A percentile compares a stretch with the other conserved stretches of the same genome.
These are phyloP conservation scores for Psix sp. DNA, from an alignment of 1,140 invertebrate species.

Conservation along the genomic window DNA sequence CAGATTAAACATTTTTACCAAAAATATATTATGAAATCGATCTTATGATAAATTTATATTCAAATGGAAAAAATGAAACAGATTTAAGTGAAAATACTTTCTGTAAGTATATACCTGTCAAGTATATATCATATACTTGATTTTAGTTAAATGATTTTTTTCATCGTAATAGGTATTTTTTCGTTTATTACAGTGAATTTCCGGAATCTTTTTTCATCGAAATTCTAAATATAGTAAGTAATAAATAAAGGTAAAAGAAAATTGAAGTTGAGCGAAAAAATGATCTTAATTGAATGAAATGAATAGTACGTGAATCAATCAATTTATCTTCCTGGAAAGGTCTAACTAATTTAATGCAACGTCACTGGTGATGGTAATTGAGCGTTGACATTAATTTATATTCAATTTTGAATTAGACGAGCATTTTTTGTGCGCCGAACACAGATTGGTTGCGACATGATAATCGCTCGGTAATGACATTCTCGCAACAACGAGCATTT, in stretches of 20 bases:
- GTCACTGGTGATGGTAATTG: conserved; percentile 21
- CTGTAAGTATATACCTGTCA: too few relatives aligned
- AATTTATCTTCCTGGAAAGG: conserved; percentile 24
- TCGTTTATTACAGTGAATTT: too few relatives aligned
- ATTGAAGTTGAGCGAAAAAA: neutral
- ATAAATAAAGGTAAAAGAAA: neutral
- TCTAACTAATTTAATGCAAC: conserved; percentile 18
- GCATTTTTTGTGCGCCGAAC: conserved; percentile 8
- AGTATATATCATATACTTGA: too few relatives aligned
- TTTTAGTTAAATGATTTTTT: too few relatives aligned
- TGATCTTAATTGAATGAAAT: conserved; percentile 7
- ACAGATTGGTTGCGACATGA: conserved; percentile 23
- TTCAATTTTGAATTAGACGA: conserved; percentile 31
- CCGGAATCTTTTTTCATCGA: too few relatives aligned
- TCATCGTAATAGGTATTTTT: too few relatives aligned
- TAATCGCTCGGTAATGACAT: conserved; percentile 37
- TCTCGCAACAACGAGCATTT: conserved; percentile 13
- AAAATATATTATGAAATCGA: too few relatives aligned
- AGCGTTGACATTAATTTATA: conserved; percentile 45
- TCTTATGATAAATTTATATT: too few relatives aligned
- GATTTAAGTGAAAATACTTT: too few relatives aligned
- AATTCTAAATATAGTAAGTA: neutral
- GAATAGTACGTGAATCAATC: conserved; percentile 13
- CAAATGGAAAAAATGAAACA: too few relatives aligned
- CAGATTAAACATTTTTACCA: too few relatives aligned